These are phyloP conservation scores for Macrochelys suwanniensis DNA, from an alignment of 2,797 vertebrate genomes.

Conservation along the genomic window DNA sequence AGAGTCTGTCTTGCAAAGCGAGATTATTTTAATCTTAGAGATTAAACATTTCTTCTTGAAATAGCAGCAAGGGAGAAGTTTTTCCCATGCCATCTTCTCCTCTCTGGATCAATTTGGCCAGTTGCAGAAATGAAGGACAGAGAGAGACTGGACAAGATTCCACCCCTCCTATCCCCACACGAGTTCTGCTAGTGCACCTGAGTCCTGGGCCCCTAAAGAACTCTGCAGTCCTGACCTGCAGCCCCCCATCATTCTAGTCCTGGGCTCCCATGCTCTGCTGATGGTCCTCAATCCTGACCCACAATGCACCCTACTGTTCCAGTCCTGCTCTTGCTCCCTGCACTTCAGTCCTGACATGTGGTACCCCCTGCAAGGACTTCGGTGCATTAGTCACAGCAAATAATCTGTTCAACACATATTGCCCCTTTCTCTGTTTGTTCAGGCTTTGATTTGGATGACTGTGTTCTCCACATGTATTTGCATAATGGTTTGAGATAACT, in stretches of 20 bases:
- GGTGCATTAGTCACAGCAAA: neutral
- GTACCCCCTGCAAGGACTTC: neutral
- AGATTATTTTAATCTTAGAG: constrained; percentile 40
- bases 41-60: neutral
- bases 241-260: neutral
- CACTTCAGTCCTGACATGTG: neutral
- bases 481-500: neutral
- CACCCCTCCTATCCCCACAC: neutral
- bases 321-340: neutral
- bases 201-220: neutral
- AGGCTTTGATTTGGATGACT: neutral
- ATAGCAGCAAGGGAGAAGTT: neutral
- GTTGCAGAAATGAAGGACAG: neutral
- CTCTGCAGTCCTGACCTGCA: neutral
- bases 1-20: constrained; percentile 65
- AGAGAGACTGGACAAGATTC: neutral
- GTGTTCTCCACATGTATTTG: neutral
- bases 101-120: neutral
- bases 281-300: neutral
- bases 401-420: neutral
- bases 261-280: neutral
- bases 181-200: neutral
- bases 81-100: neutral
- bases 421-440: neutral
- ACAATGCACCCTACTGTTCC: neutral